Percentiles rank a stretch among this genome's conserved stretches.
Conservation (phyloP, 2,797 vertebrate species). For the Typhlichthys subterraneus region DNA sequence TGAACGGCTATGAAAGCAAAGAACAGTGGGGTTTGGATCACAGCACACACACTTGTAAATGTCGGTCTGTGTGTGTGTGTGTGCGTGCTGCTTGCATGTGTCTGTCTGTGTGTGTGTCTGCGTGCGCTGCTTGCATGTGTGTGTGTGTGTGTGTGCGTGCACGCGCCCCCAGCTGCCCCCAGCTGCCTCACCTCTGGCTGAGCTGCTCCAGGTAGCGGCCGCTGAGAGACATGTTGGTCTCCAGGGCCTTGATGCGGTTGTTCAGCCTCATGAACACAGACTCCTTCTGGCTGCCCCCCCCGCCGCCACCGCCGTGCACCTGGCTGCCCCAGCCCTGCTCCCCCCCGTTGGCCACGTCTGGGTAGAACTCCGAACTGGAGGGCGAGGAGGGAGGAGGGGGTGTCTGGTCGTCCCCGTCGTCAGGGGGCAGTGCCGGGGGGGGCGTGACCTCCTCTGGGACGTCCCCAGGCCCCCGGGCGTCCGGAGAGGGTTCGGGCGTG, state of each 20-base stretch:
- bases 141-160: not conserved
- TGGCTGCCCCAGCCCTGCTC: conserved; percentile 80
- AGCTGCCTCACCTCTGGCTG: conserved; percentile 86
- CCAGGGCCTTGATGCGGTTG: conserved; percentile 96
- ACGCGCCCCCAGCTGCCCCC: too few species aligned
- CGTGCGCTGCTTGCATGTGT: not conserved
- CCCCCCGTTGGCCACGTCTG: conserved; percentile 85
- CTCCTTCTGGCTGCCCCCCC: conserved; percentile 90
- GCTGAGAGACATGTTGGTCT: conserved; percentile 98
- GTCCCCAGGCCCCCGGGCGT: conserved; percentile 27
- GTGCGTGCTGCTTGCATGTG: too few species aligned
- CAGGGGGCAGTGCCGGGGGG: conserved; percentile 34
- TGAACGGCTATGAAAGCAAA: too few species aligned
- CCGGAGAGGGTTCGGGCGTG: too few species aligned
- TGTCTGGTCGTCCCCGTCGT: conserved; percentile 46
- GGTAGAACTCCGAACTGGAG: conserved; percentile 86
- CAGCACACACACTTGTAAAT: not conserved
- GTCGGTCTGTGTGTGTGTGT: not conserved
- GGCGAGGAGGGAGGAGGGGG: conserved; percentile 12
- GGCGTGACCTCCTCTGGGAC: conserved; percentile 69
- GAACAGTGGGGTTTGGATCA: too few species aligned
- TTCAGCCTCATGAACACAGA: conserved; percentile 98
- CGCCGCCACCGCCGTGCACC: conserved; percentile 73
- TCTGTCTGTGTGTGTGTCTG: not conserved
- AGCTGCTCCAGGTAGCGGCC: conserved; percentile 97